Conservation (phyloP, 2,888 invertebrate genomes). For the Cantharis lateralis region DNA sequence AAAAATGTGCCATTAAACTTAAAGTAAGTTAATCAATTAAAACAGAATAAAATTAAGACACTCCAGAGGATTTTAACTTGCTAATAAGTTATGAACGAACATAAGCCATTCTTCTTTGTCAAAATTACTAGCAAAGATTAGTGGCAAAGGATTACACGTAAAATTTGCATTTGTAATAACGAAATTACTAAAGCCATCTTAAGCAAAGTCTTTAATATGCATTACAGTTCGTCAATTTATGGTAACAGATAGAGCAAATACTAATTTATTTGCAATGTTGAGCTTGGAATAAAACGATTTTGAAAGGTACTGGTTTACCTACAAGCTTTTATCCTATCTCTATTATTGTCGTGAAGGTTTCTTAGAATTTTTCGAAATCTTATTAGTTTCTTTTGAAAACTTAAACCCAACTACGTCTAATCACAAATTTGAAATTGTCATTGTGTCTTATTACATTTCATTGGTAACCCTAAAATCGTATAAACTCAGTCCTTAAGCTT, state of each 20-base stretch:
- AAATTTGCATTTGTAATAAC: conserved; percentile 31
- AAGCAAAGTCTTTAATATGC: conserved; percentile 27
- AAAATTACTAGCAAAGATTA: conserved; percentile 16
- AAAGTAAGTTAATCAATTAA: conserved; percentile 18
- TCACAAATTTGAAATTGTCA: background rate
- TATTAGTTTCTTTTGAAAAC: conserved; percentile 15
- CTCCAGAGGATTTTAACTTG: conserved; percentile 10
- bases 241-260: conserved; percentile 29
- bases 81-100: conserved; percentile 20
- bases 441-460: background rate
- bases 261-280: conserved; percentile 30
- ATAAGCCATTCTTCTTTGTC: conserved; percentile 18
- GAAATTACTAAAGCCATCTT: conserved; percentile 24
- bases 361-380: conserved; percentile 19
- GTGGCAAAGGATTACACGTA: conserved; percentile 21
- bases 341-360: conserved; percentile 26
- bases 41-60: conserved; percentile 13
- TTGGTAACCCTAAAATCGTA: background rate
- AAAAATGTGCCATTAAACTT: background rate
- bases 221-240: conserved; percentile 30
- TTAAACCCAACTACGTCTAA: background rate
- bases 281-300: conserved; percentile 21
- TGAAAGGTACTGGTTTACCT: conserved; percentile 27
- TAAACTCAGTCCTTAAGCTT: background rate
- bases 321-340: conserved; percentile 29